Evolutionary conservation across 2,797 vertebrate species (phyloP).

Genomic region (Rallus crepitans): DNA sequence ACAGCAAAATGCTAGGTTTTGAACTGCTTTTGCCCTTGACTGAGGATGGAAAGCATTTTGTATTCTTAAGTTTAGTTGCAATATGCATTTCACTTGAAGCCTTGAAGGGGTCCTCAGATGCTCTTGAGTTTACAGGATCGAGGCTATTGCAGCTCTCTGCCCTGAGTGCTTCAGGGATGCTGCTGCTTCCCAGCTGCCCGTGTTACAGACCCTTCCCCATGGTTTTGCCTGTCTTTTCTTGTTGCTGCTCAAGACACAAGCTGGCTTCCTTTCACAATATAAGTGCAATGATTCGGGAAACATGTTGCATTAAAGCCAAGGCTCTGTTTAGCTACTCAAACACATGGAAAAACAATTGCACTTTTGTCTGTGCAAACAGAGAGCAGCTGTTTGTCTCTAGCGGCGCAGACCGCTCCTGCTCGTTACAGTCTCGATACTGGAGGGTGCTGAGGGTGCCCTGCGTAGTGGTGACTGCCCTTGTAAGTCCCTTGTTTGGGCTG

Average conservation of each 20-base stretch:
- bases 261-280: conserved; percentile 30
- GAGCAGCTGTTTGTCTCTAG: conserved; percentile 61
- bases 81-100: background rate
- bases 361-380: conserved; percentile 59
- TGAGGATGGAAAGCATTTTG: background rate
- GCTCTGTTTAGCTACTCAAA: conserved; percentile 52
- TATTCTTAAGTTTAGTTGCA: background rate
- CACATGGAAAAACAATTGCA: conserved; percentile 63
- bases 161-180: accelerated
- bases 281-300: background rate
- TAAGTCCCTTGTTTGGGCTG: background rate
- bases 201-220: background rate
- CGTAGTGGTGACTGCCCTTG: background rate
- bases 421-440: background rate
- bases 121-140: background rate
- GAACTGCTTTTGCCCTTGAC: background rate
- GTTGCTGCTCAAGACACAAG: background rate
- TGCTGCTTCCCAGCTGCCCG: background rate
- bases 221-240: background rate
- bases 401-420: background rate
- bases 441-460: background rate
- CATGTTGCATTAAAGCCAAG: conserved; percentile 21
- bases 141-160: background rate
- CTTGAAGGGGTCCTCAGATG: background rate
- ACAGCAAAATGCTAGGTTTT: background rate